A percentile compares a stretch with the other conserved stretches of the same genome.
Evolutionary conservation across 1,140 invertebrate genomes (phyloP).

Genomic region (Drosophila trapezifrons): DNA sequence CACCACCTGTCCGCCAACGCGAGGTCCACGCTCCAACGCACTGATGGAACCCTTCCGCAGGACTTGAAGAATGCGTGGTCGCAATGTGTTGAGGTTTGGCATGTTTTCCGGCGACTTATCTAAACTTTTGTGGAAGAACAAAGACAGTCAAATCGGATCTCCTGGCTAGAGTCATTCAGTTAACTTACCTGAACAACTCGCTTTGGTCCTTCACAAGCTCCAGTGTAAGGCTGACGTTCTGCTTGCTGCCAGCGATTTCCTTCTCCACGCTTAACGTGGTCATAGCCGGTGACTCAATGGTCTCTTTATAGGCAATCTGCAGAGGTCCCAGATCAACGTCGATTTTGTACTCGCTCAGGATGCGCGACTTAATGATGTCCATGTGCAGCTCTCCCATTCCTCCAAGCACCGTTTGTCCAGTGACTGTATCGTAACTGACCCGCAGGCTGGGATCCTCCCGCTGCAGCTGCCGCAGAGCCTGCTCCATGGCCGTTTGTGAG

Average conservation of each 20-base stretch:
- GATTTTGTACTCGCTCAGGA: slow-evolving; percentile 95
- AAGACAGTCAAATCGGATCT: neutral
- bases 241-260: slow-evolving; percentile 87
- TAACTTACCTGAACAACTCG: slow-evolving; percentile 63
- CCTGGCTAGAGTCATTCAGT: no score
- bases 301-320: slow-evolving; percentile 97
- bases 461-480: slow-evolving; percentile 92
- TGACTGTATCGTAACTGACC: slow-evolving; percentile 90
- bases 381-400: slow-evolving; percentile 99
- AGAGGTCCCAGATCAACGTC: slow-evolving; percentile 96
- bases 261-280: slow-evolving; percentile 87
- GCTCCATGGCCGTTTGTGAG: slow-evolving; percentile 91
- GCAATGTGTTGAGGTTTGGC: slow-evolving; percentile 87
- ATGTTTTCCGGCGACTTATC: slow-evolving; percentile 88
- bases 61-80: slow-evolving; percentile 86
- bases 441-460: slow-evolving; percentile 97
- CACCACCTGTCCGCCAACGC: slow-evolving; percentile 89
- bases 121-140: slow-evolving; percentile 77
- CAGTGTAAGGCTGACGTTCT: slow-evolving; percentile 86
- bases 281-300: slow-evolving; percentile 85
- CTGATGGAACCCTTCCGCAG: slow-evolving; percentile 87
- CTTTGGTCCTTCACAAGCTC: slow-evolving; percentile 84
- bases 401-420: slow-evolving; percentile 93
- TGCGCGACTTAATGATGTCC: slow-evolving; percentile 95
- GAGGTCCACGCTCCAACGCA: slow-evolving; percentile 89